Conservation (phyloP, 2,113 vertebrate genomes). For the Peromyscus californicus region DNA sequence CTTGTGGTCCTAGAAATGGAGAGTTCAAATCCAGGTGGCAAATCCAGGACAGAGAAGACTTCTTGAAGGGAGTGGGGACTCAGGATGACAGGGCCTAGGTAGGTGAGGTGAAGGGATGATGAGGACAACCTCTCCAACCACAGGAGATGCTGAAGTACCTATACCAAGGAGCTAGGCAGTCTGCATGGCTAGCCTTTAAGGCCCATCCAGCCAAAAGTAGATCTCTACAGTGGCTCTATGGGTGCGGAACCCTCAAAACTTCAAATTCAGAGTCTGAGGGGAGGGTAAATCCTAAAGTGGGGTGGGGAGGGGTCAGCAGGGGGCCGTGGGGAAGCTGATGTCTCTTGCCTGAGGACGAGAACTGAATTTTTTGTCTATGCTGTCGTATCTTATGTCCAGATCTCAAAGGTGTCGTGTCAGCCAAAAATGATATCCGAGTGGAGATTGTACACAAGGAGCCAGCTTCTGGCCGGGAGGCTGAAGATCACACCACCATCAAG, state of each 20-base stretch:
- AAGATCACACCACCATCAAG: constrained; percentile 97
- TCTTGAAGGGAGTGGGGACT: not conserved
- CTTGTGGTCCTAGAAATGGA: not conserved
- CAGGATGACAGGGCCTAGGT: not conserved
- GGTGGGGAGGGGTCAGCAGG: not conserved
- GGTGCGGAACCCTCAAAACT: not conserved
- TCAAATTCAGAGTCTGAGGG: not conserved
- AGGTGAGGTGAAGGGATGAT: not conserved
- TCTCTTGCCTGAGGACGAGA: not conserved
- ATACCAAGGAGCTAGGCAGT: not conserved
- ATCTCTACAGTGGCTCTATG: not conserved
- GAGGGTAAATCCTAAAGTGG: not conserved
- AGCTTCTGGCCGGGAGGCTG: constrained; percentile 92
- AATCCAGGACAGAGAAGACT: not conserved
- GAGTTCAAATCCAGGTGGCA: not conserved
- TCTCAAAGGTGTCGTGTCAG: constrained; percentile 97
- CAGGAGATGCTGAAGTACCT: not conserved
- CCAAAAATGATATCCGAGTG: constrained; percentile 99
- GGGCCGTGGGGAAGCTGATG: not conserved
- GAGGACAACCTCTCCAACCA: not conserved
- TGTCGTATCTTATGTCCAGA: constrained; percentile 87
- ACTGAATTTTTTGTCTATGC: not conserved
- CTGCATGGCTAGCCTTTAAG: not conserved
- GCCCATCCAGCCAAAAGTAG: not conserved
- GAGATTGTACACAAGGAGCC: constrained; percentile 99